phyloP scores from a whole-genome alignment of 1,140 invertebrate genomes.

The Pomacea maculata region DNA sequence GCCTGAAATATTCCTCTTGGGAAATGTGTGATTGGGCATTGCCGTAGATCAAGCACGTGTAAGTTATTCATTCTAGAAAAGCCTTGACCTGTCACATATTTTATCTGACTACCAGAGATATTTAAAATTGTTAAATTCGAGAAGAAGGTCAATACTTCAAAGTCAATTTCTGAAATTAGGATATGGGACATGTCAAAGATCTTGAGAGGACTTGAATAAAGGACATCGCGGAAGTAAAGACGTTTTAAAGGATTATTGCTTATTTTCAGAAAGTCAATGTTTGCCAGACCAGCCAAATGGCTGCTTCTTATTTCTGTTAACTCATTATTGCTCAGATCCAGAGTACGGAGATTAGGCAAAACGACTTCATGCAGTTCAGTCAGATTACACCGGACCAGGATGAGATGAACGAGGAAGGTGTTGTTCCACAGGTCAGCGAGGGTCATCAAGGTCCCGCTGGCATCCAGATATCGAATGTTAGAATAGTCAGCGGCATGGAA shows the following conservation, averaged over 20 bases:
- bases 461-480: not conserved
- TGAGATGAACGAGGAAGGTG: not conserved
- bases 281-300: not conserved
- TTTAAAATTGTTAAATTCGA: not conserved
- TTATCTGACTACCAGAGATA: not conserved
- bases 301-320: not conserved
- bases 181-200: not conserved
- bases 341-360: not conserved
- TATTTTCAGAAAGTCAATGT: not conserved
- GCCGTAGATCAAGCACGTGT: not conserved
- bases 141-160: not conserved
- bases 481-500: not conserved
- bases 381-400: not conserved
- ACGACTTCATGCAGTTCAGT: not conserved
- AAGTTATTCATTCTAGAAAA: not conserved
- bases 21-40: not conserved
- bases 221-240: too few species aligned
- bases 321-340: not conserved
- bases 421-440: not conserved
- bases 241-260: not conserved
- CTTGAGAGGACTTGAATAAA: not conserved
- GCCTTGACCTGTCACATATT: not conserved
- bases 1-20: not conserved
- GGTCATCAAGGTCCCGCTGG: not conserved
- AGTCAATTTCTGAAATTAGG: not conserved